phyloP scores from a whole-genome alignment of 2,888 invertebrate genomes.

The Sphinx pinastri region DNA sequence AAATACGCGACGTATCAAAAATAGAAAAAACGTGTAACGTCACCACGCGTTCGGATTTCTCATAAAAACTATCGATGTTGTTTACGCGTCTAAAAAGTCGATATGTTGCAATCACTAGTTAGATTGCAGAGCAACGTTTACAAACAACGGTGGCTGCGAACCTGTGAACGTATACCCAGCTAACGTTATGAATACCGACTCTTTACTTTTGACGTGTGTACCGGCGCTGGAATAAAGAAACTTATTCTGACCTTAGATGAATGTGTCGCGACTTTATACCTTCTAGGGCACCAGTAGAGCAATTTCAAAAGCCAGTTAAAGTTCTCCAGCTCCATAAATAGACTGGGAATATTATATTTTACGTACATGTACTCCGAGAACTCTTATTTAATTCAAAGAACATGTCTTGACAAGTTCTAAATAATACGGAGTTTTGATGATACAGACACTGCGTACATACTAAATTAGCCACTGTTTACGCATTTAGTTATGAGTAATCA shows the following conservation, averaged over 20 bases:
- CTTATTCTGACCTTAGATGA: background rate
- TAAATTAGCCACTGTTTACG: constrained; percentile 3
- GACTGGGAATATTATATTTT: too few species aligned
- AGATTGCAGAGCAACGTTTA: constrained; percentile 67
- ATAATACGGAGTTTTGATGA: background rate
- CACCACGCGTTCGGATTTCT: background rate
- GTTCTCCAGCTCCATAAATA: background rate
- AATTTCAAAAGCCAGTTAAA: background rate
- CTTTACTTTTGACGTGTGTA: constrained; percentile 27
- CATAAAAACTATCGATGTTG: constrained; percentile 44
- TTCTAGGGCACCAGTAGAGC: background rate
- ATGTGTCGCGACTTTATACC: background rate
- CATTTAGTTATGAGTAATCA: constrained; percentile 16
- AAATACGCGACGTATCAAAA: constrained; percentile 17
- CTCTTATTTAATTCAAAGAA: too few species aligned
- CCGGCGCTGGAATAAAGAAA: constrained; percentile 14
- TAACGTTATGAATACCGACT: constrained; percentile 26
- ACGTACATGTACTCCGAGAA: too few species aligned
- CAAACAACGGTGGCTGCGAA: constrained; percentile 68
- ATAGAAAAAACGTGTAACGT: constrained; percentile 8
- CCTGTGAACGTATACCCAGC: constrained; percentile 56
- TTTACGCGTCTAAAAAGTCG: constrained; percentile 44
- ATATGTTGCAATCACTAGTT: constrained; percentile 52
- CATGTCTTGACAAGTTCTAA: background rate
- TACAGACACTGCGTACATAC: background rate